Base-by-base conservation (phyloP, 2,888 invertebrate genomes). In the Iselma pallidipennis region DNA sequence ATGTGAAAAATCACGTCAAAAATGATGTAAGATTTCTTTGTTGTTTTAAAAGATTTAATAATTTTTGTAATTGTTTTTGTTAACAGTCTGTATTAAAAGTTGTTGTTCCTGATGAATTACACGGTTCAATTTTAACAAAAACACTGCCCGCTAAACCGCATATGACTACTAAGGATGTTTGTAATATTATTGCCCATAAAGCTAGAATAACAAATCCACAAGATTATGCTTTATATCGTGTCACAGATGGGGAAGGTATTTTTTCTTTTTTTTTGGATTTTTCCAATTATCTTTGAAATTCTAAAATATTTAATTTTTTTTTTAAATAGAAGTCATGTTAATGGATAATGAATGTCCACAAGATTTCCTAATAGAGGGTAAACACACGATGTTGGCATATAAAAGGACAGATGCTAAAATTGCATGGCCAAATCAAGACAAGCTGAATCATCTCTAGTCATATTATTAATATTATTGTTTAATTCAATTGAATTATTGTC, bases 321-420 rank as follows among this genome's bases (percentile, higher is more conserved):
- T 67, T 86, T 85, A n/a, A n/a, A 19, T 86, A 94, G 98, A 98
- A 86, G 94, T 93, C 51, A 88, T 94, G 79, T 85, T 98, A 66
- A 89, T 89, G 67, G 95, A 97, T 73, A 88, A 89, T 70, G 95
- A 96, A 78, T 95, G 93, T 75, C 96, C 96, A 1, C 95, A 96
- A 84, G 91, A 92, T 77, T 88, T 96, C 42, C 93, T 80, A 86
- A 87, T 70, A 29, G 89, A 87, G 71, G 91, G 90, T 56, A 91
- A 91, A 77, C 92, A 95, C 76, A 95, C 94, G 82, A 91, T 95
- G 80, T 88, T 98, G 81, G 97, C 96, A 16, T 98, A 95, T 84
- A 96, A 97, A 83, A 86, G 97, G 66, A 93, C 94, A 80, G 97
- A 96, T 78, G 96, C 96, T 26, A 97, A 96, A 83, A 97, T 98